Conservation (phyloP, 2,888 invertebrate species). For the Eupithecia subfuscata region DNA sequence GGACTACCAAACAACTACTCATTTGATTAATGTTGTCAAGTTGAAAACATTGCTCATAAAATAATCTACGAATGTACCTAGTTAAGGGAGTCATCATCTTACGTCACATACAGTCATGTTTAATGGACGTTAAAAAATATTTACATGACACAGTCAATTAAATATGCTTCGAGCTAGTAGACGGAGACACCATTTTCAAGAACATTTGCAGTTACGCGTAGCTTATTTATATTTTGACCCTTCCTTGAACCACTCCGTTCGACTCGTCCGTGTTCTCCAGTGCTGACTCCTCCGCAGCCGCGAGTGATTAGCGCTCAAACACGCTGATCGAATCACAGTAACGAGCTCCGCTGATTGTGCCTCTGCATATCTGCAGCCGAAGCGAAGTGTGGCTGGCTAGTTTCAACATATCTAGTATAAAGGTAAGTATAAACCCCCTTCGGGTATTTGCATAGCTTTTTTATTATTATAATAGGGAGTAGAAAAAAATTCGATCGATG, state of each 20-base stretch:
- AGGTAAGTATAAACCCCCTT: not conserved
- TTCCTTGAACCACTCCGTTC: not conserved
- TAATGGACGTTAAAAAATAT: not conserved
- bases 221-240: not conserved
- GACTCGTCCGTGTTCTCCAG: conserved; percentile 11
- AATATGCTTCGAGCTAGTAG: not conserved
- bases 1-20: conserved; percentile 4
- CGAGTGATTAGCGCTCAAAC: conserved; percentile 43
- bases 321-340: conserved; percentile 39
- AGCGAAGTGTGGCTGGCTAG: not conserved
- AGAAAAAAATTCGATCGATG: not conserved
- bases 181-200: not conserved
- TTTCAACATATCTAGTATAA: not conserved
- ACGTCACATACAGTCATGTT: not conserved
- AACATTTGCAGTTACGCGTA: not conserved
- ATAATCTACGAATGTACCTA: not conserved
- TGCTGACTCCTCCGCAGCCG: conserved; percentile 3
- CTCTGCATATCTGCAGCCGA: conserved; percentile 19
- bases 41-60: not conserved
- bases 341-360: conserved; percentile 35
- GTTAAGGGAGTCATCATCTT: not conserved
- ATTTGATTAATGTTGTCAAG: not conserved
- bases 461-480: not conserved
- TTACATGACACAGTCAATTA: not conserved
- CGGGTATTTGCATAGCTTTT: not conserved